Percentiles rank a stretch among this genome's conserved stretches.
These are phyloP conservation scores for Alentia gelatinosa DNA, from an alignment of 2,888 invertebrate genomes.

Conservation along the genomic window DNA sequence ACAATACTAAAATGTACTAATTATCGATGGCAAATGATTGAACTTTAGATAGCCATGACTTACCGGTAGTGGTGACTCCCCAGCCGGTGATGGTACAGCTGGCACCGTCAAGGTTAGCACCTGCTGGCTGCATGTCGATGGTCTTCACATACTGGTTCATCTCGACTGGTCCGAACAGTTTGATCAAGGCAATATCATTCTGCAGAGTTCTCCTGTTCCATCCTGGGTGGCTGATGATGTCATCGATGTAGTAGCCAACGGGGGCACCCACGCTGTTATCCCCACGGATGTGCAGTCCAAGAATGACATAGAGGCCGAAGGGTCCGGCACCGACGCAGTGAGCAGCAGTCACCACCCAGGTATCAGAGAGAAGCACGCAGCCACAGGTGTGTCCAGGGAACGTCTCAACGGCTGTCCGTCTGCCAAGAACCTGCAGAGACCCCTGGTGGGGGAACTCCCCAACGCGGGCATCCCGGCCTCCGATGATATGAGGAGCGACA, in stretches of 20 bases:
- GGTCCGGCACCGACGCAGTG: slow-evolving; percentile 41
- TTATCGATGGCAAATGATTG: no score
- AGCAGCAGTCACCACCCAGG: slow-evolving; percentile 19
- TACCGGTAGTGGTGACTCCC: slow-evolving; percentile 24
- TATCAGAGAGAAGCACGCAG: slow-evolving; percentile 20
- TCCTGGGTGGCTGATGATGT: slow-evolving; percentile 33
- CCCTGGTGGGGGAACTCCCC: slow-evolving; percentile 32
- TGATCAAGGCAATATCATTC: slow-evolving; percentile 47
- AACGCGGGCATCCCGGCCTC: slow-evolving; percentile 1
- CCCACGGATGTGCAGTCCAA: slow-evolving; percentile 26
- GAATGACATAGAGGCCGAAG: slow-evolving; percentile 1
- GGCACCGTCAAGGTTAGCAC: neutral
- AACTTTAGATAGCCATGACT: neutral
- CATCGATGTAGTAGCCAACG: slow-evolving; percentile 31
- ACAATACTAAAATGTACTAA: no score
- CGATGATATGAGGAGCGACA: neutral
- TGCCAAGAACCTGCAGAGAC: slow-evolving; percentile 19
- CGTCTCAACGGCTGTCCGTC: neutral
- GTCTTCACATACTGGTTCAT: slow-evolving; percentile 41
- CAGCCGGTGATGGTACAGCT: slow-evolving; percentile 30
- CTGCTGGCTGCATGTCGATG: neutral
- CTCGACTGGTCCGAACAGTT: neutral
- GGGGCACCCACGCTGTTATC: slow-evolving; percentile 1
- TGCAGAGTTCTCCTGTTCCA: neutral
- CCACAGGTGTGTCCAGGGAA: slow-evolving; percentile 42